Percentiles rank a stretch among this genome's conserved stretches.
These are phyloP conservation scores for Monochamus saltuarius DNA, from an alignment of 1,140 invertebrate genomes.

Conservation along the genomic window DNA sequence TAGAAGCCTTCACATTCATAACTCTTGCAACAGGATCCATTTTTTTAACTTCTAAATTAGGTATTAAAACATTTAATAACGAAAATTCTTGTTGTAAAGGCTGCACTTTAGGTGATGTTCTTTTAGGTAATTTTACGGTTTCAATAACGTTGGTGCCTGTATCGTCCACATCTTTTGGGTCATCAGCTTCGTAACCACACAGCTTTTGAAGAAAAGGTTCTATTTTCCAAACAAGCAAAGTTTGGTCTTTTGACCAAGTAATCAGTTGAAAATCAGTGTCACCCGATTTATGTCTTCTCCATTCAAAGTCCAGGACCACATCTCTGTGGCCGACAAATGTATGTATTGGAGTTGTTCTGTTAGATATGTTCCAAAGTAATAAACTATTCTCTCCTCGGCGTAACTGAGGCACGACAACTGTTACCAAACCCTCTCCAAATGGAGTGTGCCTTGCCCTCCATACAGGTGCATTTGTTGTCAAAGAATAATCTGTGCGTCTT, in stretches of 20 bases:
- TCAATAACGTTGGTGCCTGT: constrained; percentile 1
- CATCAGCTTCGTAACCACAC: constrained; percentile 61
- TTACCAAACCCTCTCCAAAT: constrained; percentile 89
- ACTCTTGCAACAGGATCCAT: constrained; percentile 70
- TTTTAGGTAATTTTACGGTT: constrained; percentile 13
- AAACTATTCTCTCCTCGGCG: constrained; percentile 82
- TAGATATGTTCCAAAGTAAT: constrained; percentile 77
- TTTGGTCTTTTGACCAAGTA: constrained; percentile 95
- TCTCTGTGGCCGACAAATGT: constrained; percentile 91
- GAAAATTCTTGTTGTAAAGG: constrained; percentile 84
- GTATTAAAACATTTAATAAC: constrained; percentile 82
- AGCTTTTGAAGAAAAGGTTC: constrained; percentile 79
- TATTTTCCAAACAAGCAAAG: constrained; percentile 86
- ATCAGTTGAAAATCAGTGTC: constrained; percentile 80
- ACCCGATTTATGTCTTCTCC: constrained; percentile 69
- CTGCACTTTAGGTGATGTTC: constrained; percentile 39
- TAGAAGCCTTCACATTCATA: constrained; percentile 72
- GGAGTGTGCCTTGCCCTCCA: constrained; percentile 84
- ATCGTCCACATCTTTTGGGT: constrained; percentile 51
- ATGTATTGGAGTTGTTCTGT: constrained; percentile 71
- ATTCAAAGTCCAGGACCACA: constrained; percentile 93
- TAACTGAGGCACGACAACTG: constrained; percentile 82
- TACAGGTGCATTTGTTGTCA: constrained; percentile 84
- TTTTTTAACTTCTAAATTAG: constrained; percentile 75
- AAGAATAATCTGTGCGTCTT: constrained; percentile 74